phyloP scores from a whole-genome alignment of 1,140 invertebrate genomes.

The Sitophilus oryzae region DNA sequence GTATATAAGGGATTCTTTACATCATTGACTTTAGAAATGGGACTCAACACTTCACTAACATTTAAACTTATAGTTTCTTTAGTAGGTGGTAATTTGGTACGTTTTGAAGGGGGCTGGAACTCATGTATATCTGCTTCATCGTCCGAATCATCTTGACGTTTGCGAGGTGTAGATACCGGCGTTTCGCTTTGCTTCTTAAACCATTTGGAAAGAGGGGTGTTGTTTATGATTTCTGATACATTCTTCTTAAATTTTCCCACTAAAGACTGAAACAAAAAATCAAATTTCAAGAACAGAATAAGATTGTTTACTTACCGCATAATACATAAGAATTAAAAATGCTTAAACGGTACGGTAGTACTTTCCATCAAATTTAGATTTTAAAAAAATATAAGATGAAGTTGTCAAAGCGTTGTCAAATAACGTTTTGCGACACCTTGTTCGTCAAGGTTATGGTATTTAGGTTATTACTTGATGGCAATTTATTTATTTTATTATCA shows the following conservation, averaged over 20 bases:
- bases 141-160: constrained; percentile 46
- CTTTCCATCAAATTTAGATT: not conserved
- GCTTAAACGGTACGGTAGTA: no score
- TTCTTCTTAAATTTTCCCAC: constrained; percentile 48
- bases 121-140: constrained; percentile 39
- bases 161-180: constrained; percentile 28
- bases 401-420: constrained; percentile 1
- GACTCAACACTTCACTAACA: constrained; percentile 14
- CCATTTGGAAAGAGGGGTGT: constrained; percentile 48
- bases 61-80: constrained; percentile 23
- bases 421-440: constrained; percentile 7
- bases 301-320: constrained; percentile 7
- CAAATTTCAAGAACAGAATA: constrained; percentile 20
- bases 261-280: constrained; percentile 48
- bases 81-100: constrained; percentile 34
- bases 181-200: constrained; percentile 42
- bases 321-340: no score
- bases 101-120: constrained; percentile 46
- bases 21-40: constrained; percentile 11
- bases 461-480: not conserved
- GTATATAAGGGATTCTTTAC: constrained; percentile 13
- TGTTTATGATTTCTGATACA: constrained; percentile 45
- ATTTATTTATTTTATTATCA: constrained; percentile 3
- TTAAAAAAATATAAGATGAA: not conserved
- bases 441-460: constrained; percentile 16